Percentiles rank a stretch among this genome's conserved stretches.
phyloP scores from a whole-genome alignment of 2,888 invertebrate genomes.

The Lycaena phlaeas region DNA sequence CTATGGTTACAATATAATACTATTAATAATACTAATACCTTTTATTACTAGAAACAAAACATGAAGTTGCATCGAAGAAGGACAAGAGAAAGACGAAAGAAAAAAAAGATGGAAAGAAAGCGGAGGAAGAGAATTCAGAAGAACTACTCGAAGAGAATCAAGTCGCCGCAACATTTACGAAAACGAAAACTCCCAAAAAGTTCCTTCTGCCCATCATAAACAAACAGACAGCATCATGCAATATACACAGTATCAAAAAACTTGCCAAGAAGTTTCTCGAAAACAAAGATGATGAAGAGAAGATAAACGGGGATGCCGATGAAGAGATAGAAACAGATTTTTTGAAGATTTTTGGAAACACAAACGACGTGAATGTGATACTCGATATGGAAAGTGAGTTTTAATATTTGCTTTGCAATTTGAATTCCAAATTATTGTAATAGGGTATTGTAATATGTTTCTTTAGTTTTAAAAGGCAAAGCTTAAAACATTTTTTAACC shows the following conservation, averaged over 20 bases:
- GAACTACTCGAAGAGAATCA: constrained; percentile 15
- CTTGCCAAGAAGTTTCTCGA: constrained; percentile 29
- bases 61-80: constrained; percentile 19
- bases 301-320: background rate
- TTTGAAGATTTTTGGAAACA: constrained; percentile 46
- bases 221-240: constrained; percentile 25
- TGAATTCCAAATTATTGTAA: too few species aligned
- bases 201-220: constrained; percentile 36
- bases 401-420: constrained; percentile 3
- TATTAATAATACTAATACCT: background rate
- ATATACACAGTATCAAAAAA: constrained; percentile 22
- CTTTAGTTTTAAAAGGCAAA: too few species aligned
- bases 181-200: constrained; percentile 27
- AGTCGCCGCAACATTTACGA: constrained; percentile 24
- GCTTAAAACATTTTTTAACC: too few species aligned
- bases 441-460: too few species aligned
- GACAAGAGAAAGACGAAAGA: constrained; percentile 20
- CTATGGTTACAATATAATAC: too few species aligned
- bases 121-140: constrained; percentile 6
- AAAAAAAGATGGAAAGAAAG: constrained; percentile 17
- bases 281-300: constrained; percentile 7
- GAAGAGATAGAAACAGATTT: constrained; percentile 26
- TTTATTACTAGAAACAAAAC: constrained; percentile 24
- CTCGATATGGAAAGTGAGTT: constrained; percentile 54
- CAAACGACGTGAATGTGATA: constrained; percentile 48